Evolutionary conservation across 2,888 invertebrate genomes (phyloP).

Genomic region (Alloscopus bannaensis): DNA sequence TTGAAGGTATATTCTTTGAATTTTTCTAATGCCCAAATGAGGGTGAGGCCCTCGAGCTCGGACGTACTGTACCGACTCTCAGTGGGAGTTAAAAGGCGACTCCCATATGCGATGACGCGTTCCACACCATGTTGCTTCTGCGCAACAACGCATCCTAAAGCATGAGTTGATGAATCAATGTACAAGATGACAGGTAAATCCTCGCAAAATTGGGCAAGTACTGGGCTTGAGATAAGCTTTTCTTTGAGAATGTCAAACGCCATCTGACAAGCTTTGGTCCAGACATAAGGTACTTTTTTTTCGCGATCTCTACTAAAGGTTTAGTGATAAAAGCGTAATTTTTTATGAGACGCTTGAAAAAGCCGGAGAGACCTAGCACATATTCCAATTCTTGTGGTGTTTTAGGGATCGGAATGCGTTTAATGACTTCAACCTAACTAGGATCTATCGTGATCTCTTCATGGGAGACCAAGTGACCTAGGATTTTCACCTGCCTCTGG

Average conservation of each 20-base stretch:
- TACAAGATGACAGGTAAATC: slow-evolving; percentile 5
- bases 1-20: slow-evolving; percentile 21
- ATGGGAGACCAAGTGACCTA: slow-evolving; percentile 18
- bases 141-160: not conserved
- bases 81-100: not conserved
- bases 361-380: slow-evolving; percentile 1
- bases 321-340: slow-evolving; percentile 9
- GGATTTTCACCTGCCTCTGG: slow-evolving; percentile 8
- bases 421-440: not conserved
- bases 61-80: not conserved
- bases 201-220: slow-evolving; percentile 23
- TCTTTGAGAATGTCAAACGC: slow-evolving; percentile 31
- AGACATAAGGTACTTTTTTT: slow-evolving; percentile 12
- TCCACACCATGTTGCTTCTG: not conserved
- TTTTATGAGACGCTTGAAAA: not conserved
- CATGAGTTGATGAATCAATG: not conserved
- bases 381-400: not conserved
- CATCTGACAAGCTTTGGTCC: slow-evolving; percentile 23
- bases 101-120: slow-evolving; percentile 2
- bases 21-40: slow-evolving; percentile 2
- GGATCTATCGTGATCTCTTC: slow-evolving; percentile 15
- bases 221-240: not conserved
- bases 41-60: not conserved
- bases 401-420: slow-evolving; percentile 16
- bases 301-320: slow-evolving; percentile 14